These are phyloP conservation scores for Zaprionus kolodkinae DNA, from an alignment of 1,140 invertebrate genomes.

Conservation along the genomic window DNA sequence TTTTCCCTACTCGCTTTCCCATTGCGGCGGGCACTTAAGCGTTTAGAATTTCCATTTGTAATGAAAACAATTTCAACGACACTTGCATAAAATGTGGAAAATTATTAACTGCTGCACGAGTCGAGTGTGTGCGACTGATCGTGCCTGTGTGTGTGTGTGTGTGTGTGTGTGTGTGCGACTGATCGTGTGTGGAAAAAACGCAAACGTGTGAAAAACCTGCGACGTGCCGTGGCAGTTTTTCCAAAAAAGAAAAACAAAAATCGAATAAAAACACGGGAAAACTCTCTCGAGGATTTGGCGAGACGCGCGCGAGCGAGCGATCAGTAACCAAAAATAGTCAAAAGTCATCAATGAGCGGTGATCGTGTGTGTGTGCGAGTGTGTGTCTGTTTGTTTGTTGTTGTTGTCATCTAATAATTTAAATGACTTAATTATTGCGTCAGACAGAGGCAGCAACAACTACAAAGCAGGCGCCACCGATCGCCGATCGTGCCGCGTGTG, in stretches of 20 bases:
- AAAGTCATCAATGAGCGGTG: conserved; percentile 52
- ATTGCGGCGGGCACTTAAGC: conserved; percentile 57
- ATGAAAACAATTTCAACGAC: conserved; percentile 56
- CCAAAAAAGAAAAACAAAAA: conserved; percentile 26
- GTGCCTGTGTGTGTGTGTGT: conserved; percentile 41
- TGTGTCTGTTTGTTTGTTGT: conserved; percentile 36
- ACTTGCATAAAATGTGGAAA: conserved; percentile 81
- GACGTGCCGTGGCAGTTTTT: conserved; percentile 20
- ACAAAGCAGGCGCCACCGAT: conserved; percentile 56
- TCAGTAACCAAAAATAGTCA: conserved; percentile 59
- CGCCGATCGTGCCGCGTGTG: conserved; percentile 34
- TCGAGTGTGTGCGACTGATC: conserved; percentile 21
- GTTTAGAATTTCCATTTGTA: conserved; percentile 66
- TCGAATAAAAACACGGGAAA: neutral
- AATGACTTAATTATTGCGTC: conserved; percentile 83
- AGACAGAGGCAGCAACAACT: conserved; percentile 57
- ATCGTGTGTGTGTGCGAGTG: conserved; percentile 16
- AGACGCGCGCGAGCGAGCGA: conserved; percentile 28
- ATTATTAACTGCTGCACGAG: conserved; percentile 74
- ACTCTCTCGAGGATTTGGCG: conserved; percentile 75
- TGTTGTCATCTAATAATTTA: conserved; percentile 80
- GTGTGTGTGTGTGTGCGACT: conserved; percentile 26
- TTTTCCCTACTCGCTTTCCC: neutral
- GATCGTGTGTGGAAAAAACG: conserved; percentile 70
- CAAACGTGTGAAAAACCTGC: conserved; percentile 73